Evolutionary conservation across 2,888 invertebrate genomes (phyloP).

Genomic region (Eilema depressum): DNA sequence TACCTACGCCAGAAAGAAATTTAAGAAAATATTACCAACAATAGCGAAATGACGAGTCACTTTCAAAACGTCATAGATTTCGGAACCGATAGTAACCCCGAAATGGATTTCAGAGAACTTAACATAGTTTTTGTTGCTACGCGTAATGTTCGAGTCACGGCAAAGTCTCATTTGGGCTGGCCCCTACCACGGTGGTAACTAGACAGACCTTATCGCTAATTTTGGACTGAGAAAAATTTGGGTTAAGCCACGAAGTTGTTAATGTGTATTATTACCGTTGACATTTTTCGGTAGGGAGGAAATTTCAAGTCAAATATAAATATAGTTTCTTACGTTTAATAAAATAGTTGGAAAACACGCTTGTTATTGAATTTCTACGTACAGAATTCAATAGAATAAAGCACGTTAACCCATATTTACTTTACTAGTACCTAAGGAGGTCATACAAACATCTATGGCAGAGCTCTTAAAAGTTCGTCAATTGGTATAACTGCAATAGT

Average conservation of each 20-base stretch:
- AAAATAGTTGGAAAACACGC: not conserved
- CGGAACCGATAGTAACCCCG: constrained; percentile 37
- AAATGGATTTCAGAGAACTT: constrained; percentile 62
- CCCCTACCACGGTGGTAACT: constrained; percentile 27
- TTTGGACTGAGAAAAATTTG: constrained; percentile 23
- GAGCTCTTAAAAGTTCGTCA: no score
- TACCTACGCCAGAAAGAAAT: constrained; percentile 14
- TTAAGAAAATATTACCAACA: constrained; percentile 23
- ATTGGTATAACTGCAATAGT: no score
- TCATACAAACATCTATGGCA: no score
- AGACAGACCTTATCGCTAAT: constrained; percentile 30
- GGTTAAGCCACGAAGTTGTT: constrained; percentile 17
- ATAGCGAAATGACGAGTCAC: constrained; percentile 39
- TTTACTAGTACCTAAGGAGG: no score
- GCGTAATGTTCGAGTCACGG: constrained; percentile 55
- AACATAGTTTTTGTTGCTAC: constrained; percentile 52
- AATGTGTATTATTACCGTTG: constrained; percentile 16
- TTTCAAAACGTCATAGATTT: constrained; percentile 42
- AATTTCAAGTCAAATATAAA: constrained; percentile 10
- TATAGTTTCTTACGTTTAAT: not conserved
- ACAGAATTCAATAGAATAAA: not conserved
- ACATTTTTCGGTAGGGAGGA: constrained; percentile 7
- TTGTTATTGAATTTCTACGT: not conserved
- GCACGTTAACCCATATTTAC: no score
- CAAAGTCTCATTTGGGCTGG: constrained; percentile 56